Evolutionary conservation across 53 echinoderm and acorn worm species (phyloP).

Genomic region (Henricia sp.): DNA sequence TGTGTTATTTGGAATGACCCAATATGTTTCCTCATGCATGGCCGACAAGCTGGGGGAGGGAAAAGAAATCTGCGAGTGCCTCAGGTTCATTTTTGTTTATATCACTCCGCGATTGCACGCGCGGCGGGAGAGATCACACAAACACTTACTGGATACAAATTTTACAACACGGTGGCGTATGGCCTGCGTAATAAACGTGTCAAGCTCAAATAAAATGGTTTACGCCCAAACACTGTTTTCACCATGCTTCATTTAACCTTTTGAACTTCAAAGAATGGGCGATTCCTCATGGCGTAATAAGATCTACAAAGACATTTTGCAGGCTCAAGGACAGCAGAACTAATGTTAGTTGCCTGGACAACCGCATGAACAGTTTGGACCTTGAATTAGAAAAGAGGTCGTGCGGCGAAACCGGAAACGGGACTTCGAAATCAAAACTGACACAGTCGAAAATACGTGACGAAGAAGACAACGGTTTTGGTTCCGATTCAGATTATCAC

Average conservation of each 20-base stretch:
- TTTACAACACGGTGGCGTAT: too few relatives aligned
- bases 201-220: neutral
- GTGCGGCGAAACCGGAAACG: slow-evolving; percentile 13
- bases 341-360: slow-evolving; percentile 11
- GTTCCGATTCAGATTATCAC: neutral
- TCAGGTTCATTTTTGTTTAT: too few relatives aligned
- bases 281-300: slow-evolving; percentile 45
- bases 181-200: neutral
- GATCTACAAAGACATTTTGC: slow-evolving; percentile 52
- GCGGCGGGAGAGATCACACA: too few relatives aligned
- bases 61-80: too few relatives aligned
- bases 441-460: neutral
- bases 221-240: slow-evolving; percentile 23
- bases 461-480: slow-evolving; percentile 4
- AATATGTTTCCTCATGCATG: too few relatives aligned
- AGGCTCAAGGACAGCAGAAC: slow-evolving; percentile 44
- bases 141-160: too few relatives aligned
- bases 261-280: slow-evolving; percentile 19
- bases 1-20: too few relatives aligned
- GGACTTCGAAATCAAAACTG: neutral
- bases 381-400: too few relatives aligned
- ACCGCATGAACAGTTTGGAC: too few relatives aligned
- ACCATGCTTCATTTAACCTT: slow-evolving; percentile 11
- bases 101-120: too few relatives aligned
- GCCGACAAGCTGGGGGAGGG: too few relatives aligned